These are phyloP conservation scores for Apis laboriosa DNA, from an alignment of 1,140 invertebrate genomes.

Conservation along the genomic window DNA sequence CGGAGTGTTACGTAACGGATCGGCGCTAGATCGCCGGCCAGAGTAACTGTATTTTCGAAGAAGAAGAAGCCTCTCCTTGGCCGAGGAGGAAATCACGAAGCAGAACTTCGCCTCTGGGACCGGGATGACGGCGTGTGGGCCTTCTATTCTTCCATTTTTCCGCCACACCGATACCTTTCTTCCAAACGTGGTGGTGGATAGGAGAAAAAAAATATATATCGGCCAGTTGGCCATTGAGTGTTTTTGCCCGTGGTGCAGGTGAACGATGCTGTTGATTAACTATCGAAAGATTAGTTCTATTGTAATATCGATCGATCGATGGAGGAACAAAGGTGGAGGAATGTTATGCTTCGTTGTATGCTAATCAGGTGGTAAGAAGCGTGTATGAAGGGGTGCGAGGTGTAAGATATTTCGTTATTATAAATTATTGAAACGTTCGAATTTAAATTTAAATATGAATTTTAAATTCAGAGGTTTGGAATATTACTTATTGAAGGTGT, in stretches of 20 bases:
- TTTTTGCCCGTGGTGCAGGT: too few relatives aligned
- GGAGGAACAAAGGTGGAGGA: neutral
- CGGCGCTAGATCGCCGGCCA: constrained; percentile 61
- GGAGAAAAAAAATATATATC: too few relatives aligned
- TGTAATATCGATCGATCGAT: too few relatives aligned
- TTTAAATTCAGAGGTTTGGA: too few relatives aligned
- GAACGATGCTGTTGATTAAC: neutral
- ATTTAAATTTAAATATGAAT: neutral
- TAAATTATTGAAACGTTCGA: neutral
- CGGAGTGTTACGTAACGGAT: constrained; percentile 68
- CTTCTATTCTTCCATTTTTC: constrained; percentile 3
- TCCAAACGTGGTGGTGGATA: neutral
- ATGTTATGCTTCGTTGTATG: neutral
- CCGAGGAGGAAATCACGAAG: constrained; percentile 50
- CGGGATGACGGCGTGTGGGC: neutral
- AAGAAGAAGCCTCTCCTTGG: constrained; percentile 44
- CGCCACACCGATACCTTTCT: neutral
- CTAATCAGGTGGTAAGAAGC: neutral
- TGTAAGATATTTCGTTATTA: neutral
- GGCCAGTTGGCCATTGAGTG: too few relatives aligned
- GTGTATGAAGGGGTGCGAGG: neutral
- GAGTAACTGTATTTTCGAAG: constrained; percentile 67
- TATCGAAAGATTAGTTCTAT: constrained; percentile 12
- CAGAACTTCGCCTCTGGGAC: constrained; percentile 47
- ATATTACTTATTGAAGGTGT: too few relatives aligned